Conservation (phyloP, 2,797 vertebrate species). For the Falco naumanni region DNA sequence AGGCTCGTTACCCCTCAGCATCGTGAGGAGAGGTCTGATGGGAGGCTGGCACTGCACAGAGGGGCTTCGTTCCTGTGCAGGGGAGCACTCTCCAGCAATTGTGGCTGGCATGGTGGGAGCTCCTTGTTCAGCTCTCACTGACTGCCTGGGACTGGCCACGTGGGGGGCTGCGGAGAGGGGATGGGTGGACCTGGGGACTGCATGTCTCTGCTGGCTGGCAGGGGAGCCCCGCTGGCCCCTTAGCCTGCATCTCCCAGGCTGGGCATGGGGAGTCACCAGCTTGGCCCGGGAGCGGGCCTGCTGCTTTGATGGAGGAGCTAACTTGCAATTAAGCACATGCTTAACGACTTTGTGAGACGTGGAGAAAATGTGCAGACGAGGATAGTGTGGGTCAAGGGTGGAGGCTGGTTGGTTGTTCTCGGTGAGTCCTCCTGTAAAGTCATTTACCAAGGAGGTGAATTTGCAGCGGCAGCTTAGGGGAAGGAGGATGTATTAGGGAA, state of each 20-base stretch:
- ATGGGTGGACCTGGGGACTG: neutral
- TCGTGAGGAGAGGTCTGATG: rapidly evolving
- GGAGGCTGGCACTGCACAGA: rapidly evolving
- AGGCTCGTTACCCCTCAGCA: rapidly evolving
- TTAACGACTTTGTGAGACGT: neutral
- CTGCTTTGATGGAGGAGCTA: neutral
- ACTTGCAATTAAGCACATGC: neutral
- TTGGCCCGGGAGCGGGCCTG: rapidly evolving
- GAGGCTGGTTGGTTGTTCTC: neutral
- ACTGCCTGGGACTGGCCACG: rapidly evolving
- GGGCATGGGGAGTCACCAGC: neutral
- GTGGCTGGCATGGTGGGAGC: rapidly evolving
- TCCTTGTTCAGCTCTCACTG: rapidly evolving
- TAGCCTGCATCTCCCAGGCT: rapidly evolving
- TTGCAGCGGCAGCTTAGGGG: neutral
- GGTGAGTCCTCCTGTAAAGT: neutral
- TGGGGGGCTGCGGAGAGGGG: rapidly evolving
- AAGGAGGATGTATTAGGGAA: neutral
- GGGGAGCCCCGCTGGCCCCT: neutral
- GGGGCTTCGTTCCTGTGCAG: rapidly evolving
- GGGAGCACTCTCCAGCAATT: neutral
- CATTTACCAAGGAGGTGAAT: neutral
- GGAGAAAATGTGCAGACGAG: neutral
- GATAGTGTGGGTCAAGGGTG: neutral
- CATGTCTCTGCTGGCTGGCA: rapidly evolving